Evolutionary conservation across 2,113 vertebrate genomes (phyloP), one percentile per base, ranked within the genome.

Genomic region (Trichechus manatus): DNA sequence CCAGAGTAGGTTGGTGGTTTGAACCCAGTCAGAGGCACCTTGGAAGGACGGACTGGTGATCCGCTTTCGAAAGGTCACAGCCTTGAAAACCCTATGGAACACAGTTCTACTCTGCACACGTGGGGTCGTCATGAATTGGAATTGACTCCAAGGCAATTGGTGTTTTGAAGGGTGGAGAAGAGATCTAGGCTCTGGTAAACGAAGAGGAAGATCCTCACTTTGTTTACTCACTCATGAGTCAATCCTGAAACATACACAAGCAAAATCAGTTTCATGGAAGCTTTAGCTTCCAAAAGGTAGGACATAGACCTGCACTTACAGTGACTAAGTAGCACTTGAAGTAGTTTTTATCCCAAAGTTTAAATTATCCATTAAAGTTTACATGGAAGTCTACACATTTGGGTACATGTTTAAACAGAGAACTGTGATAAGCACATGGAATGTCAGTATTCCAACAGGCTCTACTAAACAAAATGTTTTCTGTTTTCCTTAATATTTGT

Each of bases 401-500:
- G 68, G 20, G 22, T 50, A 79, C 8, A 85, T 83, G 84, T 81
- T 96, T 96, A 78, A 96, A 66, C 22, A 83, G 77, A 95, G 25
- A 88, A 82, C 17, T 75, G 0, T 29, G 11, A 53, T 19, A 59
- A 66, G 23, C 25, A 61, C 25, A 22, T 84, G 29, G 29, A 74
- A 50, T 86, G 42, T n/a, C 63, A 85, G 33, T 27, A 39, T 42
- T 77, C 9, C 63, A 90, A 72, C 79, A 93, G 87, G 36, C 70
- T 8, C 17, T 77, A 80, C 68, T 25, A 96, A 87, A 70, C 42
- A 80, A 72, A 97, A 77, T 84, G 19, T 5, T 80, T 93, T 92
- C 7, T 63, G 6, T 78, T 81, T 94, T 88, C 29, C 29, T 96
- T 78, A 85, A 89, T 90, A 87, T 94, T 90, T 96, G 33, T 79